Conservation (phyloP, 2,888 invertebrate genomes). For the Athalia cordata region DNA sequence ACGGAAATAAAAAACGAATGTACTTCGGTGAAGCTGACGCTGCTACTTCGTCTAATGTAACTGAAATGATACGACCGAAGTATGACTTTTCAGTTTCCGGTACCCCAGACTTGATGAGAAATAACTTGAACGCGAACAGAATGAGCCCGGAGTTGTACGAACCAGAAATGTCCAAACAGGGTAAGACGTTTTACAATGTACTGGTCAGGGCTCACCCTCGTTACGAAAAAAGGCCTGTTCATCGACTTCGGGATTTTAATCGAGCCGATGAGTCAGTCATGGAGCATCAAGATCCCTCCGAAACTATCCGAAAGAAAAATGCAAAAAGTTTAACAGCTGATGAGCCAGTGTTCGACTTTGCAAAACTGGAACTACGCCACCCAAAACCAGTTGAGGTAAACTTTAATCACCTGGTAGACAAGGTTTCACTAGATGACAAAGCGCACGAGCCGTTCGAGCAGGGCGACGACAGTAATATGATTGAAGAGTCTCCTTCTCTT, state of each 20-base stretch:
- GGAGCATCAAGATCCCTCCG: not conserved
- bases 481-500: not conserved
- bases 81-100: not conserved
- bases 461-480: not conserved
- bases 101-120: not conserved
- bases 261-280: not conserved
- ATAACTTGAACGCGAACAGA: not conserved
- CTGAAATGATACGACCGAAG: not conserved
- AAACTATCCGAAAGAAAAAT: not conserved
- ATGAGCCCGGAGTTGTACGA: not conserved
- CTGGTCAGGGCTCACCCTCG: slow-evolving; percentile 34
- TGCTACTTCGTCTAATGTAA: not conserved
- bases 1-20: not conserved
- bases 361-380: slow-evolving; percentile 23
- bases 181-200: slow-evolving; percentile 24
- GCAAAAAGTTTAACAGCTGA: slow-evolving; percentile 5
- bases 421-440: not conserved
- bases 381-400: not conserved
- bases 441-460: not conserved
- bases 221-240: slow-evolving; percentile 21
- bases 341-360: slow-evolving; percentile 29
- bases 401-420: not conserved
- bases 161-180: not conserved
- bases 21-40: slow-evolving; percentile 13
- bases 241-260: not conserved